Evolutionary conservation across 2,888 invertebrate species (phyloP).

Genomic region (Cheilosia soror): DNA sequence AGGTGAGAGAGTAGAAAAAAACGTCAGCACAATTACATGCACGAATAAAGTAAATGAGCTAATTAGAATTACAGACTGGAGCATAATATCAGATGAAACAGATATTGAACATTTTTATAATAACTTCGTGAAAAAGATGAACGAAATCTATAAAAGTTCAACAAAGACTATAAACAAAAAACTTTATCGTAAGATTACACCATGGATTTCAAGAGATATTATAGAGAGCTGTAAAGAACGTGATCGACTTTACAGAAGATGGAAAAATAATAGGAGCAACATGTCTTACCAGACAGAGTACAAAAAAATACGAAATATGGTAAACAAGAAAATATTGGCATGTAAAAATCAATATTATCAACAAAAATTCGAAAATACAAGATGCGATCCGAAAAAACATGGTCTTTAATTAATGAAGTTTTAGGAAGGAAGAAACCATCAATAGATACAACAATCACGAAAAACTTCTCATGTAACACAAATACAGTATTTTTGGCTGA

Average conservation of each 20-base stretch:
- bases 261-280: too few species aligned
- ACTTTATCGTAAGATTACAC: too few species aligned
- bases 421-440: neutral
- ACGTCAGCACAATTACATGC: too few species aligned
- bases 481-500: neutral
- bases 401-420: neutral
- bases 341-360: conserved; percentile 1
- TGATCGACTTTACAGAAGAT: too few species aligned
- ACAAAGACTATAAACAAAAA: too few species aligned
- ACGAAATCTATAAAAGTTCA: neutral
- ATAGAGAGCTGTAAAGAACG: too few species aligned
- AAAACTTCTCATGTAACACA: neutral
- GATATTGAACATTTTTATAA: neutral
- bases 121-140: neutral
- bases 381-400: neutral
- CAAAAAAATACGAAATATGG: neutral
- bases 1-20: neutral
- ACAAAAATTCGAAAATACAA: neutral
- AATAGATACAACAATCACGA: neutral
- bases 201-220: too few species aligned
- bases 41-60: too few species aligned
- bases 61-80: neutral
- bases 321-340: neutral
- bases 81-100: neutral
- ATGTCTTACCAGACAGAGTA: too few species aligned